These are phyloP conservation scores for Steinernema khuongi DNA, from an alignment of 1,140 invertebrate species.

Conservation along the genomic window DNA sequence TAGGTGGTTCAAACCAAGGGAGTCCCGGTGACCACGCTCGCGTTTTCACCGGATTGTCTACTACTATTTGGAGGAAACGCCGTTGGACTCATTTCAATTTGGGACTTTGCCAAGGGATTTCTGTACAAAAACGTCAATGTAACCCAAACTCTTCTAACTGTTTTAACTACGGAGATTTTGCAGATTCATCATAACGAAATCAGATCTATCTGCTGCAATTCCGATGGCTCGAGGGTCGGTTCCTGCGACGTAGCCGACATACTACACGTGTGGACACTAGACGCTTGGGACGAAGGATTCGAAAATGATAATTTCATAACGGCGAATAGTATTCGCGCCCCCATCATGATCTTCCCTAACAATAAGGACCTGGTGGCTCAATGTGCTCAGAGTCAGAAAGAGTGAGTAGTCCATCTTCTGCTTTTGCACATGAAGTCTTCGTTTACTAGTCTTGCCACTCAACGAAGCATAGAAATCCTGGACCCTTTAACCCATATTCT, in stretches of 20 bases:
- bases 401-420: conserved; percentile 18
- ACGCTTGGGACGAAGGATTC: conserved; percentile 21
- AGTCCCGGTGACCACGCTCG: conserved; percentile 27
- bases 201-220: conserved; percentile 24
- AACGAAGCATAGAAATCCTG: neutral
- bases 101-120: conserved; percentile 31
- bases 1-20: conserved; percentile 35
- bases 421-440: neutral
- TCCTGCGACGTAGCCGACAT: conserved; percentile 21
- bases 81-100: conserved; percentile 27
- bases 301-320: conserved; percentile 26
- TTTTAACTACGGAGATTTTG: conserved; percentile 1
- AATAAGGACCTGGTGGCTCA: conserved; percentile 29
- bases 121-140: conserved; percentile 29
- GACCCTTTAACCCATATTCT: neutral
- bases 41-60: conserved; percentile 28
- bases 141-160: neutral
- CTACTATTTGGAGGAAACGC: conserved; percentile 30
- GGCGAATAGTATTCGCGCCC: conserved; percentile 27
- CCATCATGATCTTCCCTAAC: conserved; percentile 27
- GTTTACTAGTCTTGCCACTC: neutral
- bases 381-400: conserved; percentile 30
- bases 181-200: conserved; percentile 26
- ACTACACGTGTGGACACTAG: conserved; percentile 22
- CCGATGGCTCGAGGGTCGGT: conserved; percentile 6